Evolutionary conservation across 2,797 vertebrate genomes (phyloP).

Genomic region (Protosalanx chinensis): DNA sequence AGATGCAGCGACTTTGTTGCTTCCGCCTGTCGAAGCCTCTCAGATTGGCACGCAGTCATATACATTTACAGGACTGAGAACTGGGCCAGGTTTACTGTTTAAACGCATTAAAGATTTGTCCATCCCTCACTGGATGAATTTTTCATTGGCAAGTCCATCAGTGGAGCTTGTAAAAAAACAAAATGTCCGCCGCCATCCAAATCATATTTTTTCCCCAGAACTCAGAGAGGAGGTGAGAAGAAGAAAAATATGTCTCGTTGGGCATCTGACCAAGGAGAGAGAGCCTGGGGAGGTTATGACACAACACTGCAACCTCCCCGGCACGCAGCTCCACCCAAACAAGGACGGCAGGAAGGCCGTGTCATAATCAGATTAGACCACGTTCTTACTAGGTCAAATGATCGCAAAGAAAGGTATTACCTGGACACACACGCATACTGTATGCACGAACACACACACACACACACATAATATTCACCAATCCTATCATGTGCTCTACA

Average conservation of each 20-base stretch:
- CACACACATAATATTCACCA: slow-evolving; percentile 16
- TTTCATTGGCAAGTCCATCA: too few relatives aligned
- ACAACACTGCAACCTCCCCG: slow-evolving; percentile 36
- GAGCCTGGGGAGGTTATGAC: background rate
- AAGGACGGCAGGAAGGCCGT: slow-evolving; percentile 59
- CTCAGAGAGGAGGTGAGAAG: background rate
- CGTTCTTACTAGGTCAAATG: slow-evolving; percentile 47
- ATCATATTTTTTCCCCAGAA: background rate
- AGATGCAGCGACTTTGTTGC: background rate
- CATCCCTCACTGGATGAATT: slow-evolving; percentile 2
- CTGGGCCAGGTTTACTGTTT: slow-evolving; percentile 18
- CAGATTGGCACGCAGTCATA: slow-evolving; percentile 1
- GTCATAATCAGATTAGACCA: slow-evolving; percentile 62
- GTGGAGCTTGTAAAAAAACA: background rate
- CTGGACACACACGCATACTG: slow-evolving; percentile 35
- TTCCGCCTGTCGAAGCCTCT: slow-evolving; percentile 35
- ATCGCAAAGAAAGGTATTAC: slow-evolving; percentile 41
- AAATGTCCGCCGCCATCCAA: background rate
- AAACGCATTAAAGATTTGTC: slow-evolving; percentile 23
- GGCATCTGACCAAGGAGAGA: background rate
- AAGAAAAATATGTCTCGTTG: background rate
- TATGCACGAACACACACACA: slow-evolving; percentile 9
- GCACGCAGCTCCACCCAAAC: slow-evolving; percentile 59
- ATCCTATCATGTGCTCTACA: slow-evolving; percentile 15
- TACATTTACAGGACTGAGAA: background rate